A percentile compares a stretch with the other conserved stretches of the same genome.
These are phyloP conservation scores for Diarsia rubi DNA, from an alignment of 2,888 invertebrate genomes.

Conservation along the genomic window DNA sequence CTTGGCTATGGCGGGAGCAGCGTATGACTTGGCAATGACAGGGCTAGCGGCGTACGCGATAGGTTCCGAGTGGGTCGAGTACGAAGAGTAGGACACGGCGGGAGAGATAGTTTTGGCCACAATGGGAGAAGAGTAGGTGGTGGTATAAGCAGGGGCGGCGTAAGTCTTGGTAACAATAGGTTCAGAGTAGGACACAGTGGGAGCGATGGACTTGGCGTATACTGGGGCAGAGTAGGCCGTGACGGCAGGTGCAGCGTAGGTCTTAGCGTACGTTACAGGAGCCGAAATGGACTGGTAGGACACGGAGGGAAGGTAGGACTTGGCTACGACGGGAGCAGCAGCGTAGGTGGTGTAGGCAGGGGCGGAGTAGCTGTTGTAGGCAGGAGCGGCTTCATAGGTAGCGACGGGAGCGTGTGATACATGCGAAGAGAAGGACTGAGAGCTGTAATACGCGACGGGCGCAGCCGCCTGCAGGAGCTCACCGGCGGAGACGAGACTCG, in stretches of 20 bases:
- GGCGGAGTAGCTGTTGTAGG: slow-evolving; percentile 76
- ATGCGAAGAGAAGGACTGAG: slow-evolving; percentile 62
- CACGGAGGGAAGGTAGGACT: slow-evolving; percentile 76
- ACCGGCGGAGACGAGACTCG: slow-evolving; percentile 92
- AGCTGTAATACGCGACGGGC: slow-evolving; percentile 79
- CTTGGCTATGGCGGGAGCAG: slow-evolving; percentile 65
- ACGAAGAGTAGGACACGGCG: slow-evolving; percentile 49
- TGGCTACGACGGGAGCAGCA: slow-evolving; percentile 78
- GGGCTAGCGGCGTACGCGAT: slow-evolving; percentile 81
- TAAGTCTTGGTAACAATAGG: slow-evolving; percentile 59
- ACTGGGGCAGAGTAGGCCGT: slow-evolving; percentile 71
- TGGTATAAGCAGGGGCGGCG: slow-evolving; percentile 66
- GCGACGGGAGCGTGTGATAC: slow-evolving; percentile 64
- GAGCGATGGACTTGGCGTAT: slow-evolving; percentile 81
- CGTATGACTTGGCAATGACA: slow-evolving; percentile 84
- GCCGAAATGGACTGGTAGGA: slow-evolving; percentile 78
- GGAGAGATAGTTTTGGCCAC: slow-evolving; percentile 75
- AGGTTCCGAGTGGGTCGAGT: slow-evolving; percentile 67
- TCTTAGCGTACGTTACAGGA: slow-evolving; percentile 74
- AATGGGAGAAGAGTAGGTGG: slow-evolving; percentile 77
- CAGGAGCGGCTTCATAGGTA: slow-evolving; percentile 72
- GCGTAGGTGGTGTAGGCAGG: slow-evolving; percentile 78
- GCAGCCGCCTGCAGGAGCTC: slow-evolving; percentile 83
- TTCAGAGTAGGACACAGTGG: slow-evolving; percentile 73
- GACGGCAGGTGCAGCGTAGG: slow-evolving; percentile 64